These are phyloP conservation scores for Neolamprologus falcicula DNA, from an alignment of 2,113 vertebrate genomes.

Conservation along the genomic window DNA sequence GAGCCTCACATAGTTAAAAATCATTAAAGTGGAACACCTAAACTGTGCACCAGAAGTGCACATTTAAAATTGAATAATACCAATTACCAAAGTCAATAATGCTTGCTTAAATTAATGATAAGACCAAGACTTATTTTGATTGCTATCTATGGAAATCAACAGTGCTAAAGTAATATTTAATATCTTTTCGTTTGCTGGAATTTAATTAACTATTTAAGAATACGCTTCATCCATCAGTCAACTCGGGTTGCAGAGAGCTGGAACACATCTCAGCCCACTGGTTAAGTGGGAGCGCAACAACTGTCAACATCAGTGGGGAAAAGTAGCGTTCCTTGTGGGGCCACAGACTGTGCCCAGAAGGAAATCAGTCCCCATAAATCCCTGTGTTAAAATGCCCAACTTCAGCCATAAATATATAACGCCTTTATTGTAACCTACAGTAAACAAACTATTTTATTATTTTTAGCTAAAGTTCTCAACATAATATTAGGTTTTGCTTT, in stretches of 20 bases:
- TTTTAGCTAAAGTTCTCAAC: neutral
- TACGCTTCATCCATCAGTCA: neutral
- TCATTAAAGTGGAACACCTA: neutral
- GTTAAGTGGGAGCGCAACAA: neutral
- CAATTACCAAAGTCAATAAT: neutral
- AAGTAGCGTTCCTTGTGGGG: neutral
- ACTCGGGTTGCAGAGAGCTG: neutral
- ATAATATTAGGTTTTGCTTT: accelerated
- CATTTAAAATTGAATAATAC: neutral
- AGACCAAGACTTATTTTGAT: neutral
- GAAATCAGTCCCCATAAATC: neutral
- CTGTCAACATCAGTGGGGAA: accelerated
- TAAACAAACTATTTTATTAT: neutral
- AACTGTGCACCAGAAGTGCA: neutral
- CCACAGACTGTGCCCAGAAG: neutral
- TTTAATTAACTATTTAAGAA: neutral
- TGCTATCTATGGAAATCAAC: neutral
- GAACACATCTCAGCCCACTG: neutral
- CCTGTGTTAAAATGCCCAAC: accelerated
- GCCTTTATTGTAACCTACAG: neutral
- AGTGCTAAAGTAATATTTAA: neutral
- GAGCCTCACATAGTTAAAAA: neutral
- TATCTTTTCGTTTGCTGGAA: neutral
- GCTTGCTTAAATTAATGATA: neutral
- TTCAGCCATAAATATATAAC: neutral